Percentiles rank a stretch among this genome's conserved stretches.
Evolutionary conservation across 2,113 vertebrate species (phyloP).

Genomic region (Epinephelus moara): DNA sequence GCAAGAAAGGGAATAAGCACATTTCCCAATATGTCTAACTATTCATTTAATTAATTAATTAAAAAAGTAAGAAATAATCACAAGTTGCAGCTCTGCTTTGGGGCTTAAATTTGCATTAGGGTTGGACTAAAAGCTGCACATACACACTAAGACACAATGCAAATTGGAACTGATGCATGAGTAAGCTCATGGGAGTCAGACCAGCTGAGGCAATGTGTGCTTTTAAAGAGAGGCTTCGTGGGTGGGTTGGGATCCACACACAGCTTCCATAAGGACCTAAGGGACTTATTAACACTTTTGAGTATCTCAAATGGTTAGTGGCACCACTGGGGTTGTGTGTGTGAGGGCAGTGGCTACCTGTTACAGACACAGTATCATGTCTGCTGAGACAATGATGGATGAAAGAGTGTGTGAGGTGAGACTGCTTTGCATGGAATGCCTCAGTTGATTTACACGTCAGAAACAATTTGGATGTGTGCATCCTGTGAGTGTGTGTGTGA

Average conservation of each 20-base stretch:
- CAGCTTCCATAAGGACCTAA: neutral
- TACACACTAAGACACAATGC: constrained; percentile 38
- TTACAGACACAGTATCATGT: constrained; percentile 11
- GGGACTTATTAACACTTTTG: constrained; percentile 34
- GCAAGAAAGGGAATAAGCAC: neutral
- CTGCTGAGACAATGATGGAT: constrained; percentile 7
- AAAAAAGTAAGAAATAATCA: neutral
- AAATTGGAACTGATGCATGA: constrained; percentile 43
- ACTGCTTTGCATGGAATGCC: constrained; percentile 50
- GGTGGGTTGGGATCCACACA: constrained; percentile 23
- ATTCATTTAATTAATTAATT: neutral
- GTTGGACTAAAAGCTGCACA: constrained; percentile 11
- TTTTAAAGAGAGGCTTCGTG: constrained; percentile 8
- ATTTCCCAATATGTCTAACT: neutral
- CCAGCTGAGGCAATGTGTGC: constrained; percentile 45
- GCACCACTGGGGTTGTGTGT: constrained; percentile 11
- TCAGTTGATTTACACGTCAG: constrained; percentile 59
- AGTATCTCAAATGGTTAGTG: constrained; percentile 33
- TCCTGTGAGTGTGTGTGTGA: constrained; percentile 22
- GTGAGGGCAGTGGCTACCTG: constrained; percentile 1
- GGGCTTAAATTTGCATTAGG: neutral
- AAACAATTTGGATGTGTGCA: constrained; percentile 39
- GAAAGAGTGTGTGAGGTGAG: constrained; percentile 35
- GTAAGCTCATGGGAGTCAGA: constrained; percentile 69
- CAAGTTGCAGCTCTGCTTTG: neutral